A percentile compares a stretch with the other conserved stretches of the same genome.
These are phyloP conservation scores for Hermetia illucens DNA, from an alignment of 1,140 invertebrate species.

Conservation along the genomic window DNA sequence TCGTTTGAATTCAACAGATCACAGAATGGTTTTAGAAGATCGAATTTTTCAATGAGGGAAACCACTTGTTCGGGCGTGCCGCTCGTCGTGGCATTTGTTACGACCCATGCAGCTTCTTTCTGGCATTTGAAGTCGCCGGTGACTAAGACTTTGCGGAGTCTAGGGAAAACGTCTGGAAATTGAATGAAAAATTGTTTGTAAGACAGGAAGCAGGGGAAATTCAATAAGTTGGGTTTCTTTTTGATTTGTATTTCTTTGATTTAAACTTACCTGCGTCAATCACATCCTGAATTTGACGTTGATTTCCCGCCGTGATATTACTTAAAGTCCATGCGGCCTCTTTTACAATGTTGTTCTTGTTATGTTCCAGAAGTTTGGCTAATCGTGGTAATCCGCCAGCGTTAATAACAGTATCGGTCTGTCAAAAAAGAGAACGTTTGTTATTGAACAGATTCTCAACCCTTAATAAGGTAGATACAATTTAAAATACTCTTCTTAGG, in stretches of 20 bases:
- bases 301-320: slow-evolving; percentile 95
- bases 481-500: no score
- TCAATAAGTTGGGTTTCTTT: no score
- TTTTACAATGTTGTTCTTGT: slow-evolving; percentile 58
- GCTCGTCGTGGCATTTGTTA: slow-evolving; percentile 93
- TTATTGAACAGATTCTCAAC: no score
- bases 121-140: slow-evolving; percentile 92
- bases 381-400: slow-evolving; percentile 63
- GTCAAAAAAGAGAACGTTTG: slow-evolving; percentile 17
- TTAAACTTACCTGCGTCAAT: slow-evolving; percentile 54
- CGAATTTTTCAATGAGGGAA: slow-evolving; percentile 58
- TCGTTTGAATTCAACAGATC: slow-evolving; percentile 69
- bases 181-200: slow-evolving; percentile 69
- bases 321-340: slow-evolving; percentile 99
- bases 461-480: no score
- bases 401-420: slow-evolving; percentile 84
- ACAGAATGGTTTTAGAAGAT: slow-evolving; percentile 80
- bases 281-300: slow-evolving; percentile 85
- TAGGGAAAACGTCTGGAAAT: slow-evolving; percentile 16
- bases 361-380: slow-evolving; percentile 55
- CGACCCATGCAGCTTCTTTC: slow-evolving; percentile 97
- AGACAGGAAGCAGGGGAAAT: no score
- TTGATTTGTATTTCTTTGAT: no score
- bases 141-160: slow-evolving; percentile 34
- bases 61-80: slow-evolving; percentile 76